Evolutionary conservation across 2,113 vertebrate species (phyloP), one percentile per base, ranked within the genome.

Genomic region (Phalacrocorax aristotelis): DNA sequence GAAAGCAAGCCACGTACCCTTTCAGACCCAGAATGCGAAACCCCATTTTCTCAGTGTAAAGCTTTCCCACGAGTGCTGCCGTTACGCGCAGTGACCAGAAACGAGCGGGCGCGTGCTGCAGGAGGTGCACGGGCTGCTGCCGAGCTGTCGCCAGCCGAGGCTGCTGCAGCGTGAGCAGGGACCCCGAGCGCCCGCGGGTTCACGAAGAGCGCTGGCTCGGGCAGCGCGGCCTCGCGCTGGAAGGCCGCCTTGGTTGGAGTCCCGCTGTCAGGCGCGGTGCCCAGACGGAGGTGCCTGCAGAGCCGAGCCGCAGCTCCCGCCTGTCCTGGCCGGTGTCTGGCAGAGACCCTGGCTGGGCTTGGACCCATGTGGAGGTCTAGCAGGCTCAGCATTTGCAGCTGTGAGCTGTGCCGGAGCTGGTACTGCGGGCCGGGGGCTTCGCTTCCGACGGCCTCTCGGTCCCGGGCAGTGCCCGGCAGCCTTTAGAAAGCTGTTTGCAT

Each of bases 1-100:
- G 40, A 20, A 9, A 10, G 9, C 10, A 55, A 71, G 34, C 48
- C 49, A 9, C 1, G 9, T 7, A 26, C 14, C 44, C 21, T 22
- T 29, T 30, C 58, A 26, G 38, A 34, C 15, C 15, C 14, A 9
- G 22, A 12, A 29, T 2, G 32, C 44, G 19, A 16, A 57, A 20
- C 26, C 22, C 34, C 9, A 1, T 51, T 40, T 36, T 29, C 74
- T 51, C 19, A 3, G n/a, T 6, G 10, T 62, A 7, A 17, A 6
- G 6, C 22, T 30, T 30, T 32, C 42, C 40, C 40, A 2, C 2
- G 1, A 20, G 29, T 9, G 0, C 55, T 30, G 40, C 15, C 4
- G 0, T 34, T 23, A 2, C 15, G 60, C 13, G 9, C 5, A 42
- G 15, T 1, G 1, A 4, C 25, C 11, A 1, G 26, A 6, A 18